These are phyloP conservation scores for Sebastes hubbsi DNA, from an alignment of 2,797 vertebrate species.

Conservation along the genomic window DNA sequence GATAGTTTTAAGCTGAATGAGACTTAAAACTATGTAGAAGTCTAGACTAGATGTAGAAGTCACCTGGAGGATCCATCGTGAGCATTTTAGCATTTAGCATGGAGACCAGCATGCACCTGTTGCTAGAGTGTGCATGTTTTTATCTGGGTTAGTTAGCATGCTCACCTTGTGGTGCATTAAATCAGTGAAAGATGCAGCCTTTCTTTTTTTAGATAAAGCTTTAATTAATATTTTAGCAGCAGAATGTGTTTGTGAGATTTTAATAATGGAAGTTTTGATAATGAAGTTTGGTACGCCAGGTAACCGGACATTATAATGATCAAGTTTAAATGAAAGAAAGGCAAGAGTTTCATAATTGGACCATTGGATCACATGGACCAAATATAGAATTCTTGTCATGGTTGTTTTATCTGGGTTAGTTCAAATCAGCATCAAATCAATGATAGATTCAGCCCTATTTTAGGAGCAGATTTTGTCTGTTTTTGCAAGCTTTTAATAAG, in stretches of 20 bases:
- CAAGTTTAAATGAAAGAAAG: not conserved
- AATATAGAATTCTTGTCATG: not conserved
- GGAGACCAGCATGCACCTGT: not conserved
- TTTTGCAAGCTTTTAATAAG: not conserved
- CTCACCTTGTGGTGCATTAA: not conserved
- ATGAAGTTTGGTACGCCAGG: not conserved
- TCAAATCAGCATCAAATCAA: not conserved
- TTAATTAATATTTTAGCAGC: not conserved
- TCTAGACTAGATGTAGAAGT: not conserved
- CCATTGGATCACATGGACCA: not conserved
- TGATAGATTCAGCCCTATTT: not conserved
- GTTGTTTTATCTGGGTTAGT: not conserved
- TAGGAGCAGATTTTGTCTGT: not conserved
- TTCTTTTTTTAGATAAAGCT: not conserved
- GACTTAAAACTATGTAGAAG: too few species aligned
- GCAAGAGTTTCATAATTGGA: not conserved
- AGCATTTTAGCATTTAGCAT: not conserved
- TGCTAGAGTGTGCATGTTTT: not conserved
- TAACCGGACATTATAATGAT: not conserved
- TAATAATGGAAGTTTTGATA: not conserved
- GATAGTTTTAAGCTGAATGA: not conserved
- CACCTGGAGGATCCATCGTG: not conserved
- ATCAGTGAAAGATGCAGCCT: not conserved
- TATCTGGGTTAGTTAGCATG: not conserved
- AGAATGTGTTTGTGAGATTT: not conserved